Conservation (phyloP, 2,113 vertebrate genomes). For the Amphiprion ocellaris region DNA sequence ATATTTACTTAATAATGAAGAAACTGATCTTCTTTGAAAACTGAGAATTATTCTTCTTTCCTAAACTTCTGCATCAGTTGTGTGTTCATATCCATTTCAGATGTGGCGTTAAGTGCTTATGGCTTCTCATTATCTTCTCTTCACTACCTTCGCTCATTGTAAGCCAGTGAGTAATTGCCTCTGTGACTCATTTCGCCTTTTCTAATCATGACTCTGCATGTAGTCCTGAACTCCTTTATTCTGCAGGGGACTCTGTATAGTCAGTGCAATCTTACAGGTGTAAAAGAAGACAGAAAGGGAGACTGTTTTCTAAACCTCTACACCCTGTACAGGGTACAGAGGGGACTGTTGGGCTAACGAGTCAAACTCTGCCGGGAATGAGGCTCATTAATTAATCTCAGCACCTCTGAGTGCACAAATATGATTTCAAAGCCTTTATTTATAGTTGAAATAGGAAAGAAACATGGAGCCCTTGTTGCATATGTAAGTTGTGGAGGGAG, state of each 20-base stretch:
- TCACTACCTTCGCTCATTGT: neutral
- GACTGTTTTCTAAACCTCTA: neutral
- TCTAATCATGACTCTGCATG: conserved; percentile 8
- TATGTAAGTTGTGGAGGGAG: no score
- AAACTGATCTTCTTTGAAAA: neutral
- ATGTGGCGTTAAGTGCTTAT: neutral
- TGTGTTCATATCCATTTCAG: neutral
- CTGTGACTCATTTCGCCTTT: neutral
- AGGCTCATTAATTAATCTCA: conserved; percentile 19
- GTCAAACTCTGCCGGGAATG: conserved; percentile 15
- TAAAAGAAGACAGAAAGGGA: neutral
- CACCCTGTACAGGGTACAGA: neutral
- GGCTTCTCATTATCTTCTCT: conserved; percentile 21
- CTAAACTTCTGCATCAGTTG: neutral
- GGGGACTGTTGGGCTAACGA: conserved; percentile 29
- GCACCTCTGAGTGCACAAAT: no score
- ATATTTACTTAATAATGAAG: no score
- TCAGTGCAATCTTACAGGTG: conserved; percentile 23
- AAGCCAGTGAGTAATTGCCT: conserved; percentile 23
- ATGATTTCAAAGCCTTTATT: no score
- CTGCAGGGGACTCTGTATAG: neutral
- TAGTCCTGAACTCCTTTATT: neutral
- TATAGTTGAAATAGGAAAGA: no score
- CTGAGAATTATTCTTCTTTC: neutral
- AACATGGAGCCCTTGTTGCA: no score